phyloP scores from a whole-genome alignment of 2,113 vertebrate genomes.

The Periophthalmodon schlosseri region DNA sequence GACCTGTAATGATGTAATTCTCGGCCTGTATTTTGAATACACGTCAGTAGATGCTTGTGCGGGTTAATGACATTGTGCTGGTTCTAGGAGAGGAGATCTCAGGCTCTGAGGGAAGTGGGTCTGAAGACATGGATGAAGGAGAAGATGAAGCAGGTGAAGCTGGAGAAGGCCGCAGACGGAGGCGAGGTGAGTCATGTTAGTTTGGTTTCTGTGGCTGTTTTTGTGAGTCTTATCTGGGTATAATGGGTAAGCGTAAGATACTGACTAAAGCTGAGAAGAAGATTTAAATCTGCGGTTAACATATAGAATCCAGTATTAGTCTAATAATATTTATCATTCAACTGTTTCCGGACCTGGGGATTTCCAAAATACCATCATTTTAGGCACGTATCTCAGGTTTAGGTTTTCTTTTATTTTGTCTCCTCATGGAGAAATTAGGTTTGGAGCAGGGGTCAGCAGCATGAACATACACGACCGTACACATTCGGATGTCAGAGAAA shows the following conservation, averaged over 20 bases:
- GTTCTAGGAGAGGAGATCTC: slow-evolving; percentile 92
- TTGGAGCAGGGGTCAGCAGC: too few relatives aligned
- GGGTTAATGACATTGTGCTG: neutral
- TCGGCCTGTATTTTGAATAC: neutral
- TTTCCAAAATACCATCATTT: slow-evolving; percentile 44
- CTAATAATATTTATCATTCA: neutral
- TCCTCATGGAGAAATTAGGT: too few relatives aligned
- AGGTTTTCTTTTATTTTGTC: too few relatives aligned
- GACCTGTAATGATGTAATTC: neutral
- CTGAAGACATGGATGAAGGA: slow-evolving; percentile 92
- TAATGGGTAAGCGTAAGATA: slow-evolving; percentile 20
- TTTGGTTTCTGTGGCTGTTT: neutral
- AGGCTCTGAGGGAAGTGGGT: slow-evolving; percentile 91
- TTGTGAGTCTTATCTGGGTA: neutral
- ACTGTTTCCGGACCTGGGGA: slow-evolving; percentile 23
- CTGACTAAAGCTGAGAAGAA: neutral
- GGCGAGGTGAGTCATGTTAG: slow-evolving; percentile 83
- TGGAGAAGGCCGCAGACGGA: slow-evolving; percentile 87
- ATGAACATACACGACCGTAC: too few relatives aligned
- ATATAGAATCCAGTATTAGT: neutral
- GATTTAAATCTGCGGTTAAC: neutral
- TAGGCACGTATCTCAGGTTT: neutral
- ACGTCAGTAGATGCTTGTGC: neutral
- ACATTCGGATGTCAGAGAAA: neutral
- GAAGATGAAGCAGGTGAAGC: slow-evolving; percentile 86